phyloP scores from a whole-genome alignment of 2,888 invertebrate species.

The Spodoptera littoralis region DNA sequence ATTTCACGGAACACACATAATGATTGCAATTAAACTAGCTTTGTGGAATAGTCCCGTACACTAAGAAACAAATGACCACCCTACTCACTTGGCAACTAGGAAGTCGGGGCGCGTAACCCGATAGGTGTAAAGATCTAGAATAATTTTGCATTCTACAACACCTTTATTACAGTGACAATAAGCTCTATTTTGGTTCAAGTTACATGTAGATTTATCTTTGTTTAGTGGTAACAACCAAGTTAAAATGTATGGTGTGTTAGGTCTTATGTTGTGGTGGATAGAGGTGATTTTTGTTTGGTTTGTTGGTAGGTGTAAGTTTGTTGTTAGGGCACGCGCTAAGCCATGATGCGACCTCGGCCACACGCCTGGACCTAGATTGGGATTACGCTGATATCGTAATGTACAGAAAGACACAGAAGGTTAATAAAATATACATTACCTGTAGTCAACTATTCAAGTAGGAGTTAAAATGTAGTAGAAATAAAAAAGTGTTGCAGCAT shows the following conservation, averaged over 20 bases:
- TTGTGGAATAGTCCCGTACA: conserved; percentile 44
- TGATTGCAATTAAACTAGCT: conserved; percentile 43
- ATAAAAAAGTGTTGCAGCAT: conserved; percentile 31
- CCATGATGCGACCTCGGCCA: conserved; percentile 57
- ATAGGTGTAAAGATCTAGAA: conserved; percentile 53
- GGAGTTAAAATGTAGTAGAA: conserved; percentile 11
- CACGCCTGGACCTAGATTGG: conserved; percentile 56
- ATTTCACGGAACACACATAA: conserved; percentile 25
- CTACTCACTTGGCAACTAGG: conserved; percentile 53
- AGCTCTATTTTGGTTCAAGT: conserved; percentile 22
- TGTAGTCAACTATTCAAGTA: too few relatives aligned
- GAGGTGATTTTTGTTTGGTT: conserved; percentile 32
- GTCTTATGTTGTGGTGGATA: conserved; percentile 13
- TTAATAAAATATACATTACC: neutral
- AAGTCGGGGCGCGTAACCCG: conserved; percentile 55
- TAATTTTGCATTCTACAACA: conserved; percentile 22
- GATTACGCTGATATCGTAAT: conserved; percentile 46
- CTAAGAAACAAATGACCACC: conserved; percentile 45
- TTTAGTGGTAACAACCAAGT: conserved; percentile 12
- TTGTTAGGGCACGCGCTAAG: conserved; percentile 55
- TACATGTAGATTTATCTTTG: conserved; percentile 9
- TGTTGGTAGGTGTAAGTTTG: conserved; percentile 8
- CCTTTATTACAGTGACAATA: conserved; percentile 24
- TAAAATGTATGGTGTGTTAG: neutral
- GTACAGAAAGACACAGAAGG: conserved; percentile 24